Evolutionary conservation across 2,797 vertebrate species (phyloP).

Genomic region (Limnodromus scolopaceus): DNA sequence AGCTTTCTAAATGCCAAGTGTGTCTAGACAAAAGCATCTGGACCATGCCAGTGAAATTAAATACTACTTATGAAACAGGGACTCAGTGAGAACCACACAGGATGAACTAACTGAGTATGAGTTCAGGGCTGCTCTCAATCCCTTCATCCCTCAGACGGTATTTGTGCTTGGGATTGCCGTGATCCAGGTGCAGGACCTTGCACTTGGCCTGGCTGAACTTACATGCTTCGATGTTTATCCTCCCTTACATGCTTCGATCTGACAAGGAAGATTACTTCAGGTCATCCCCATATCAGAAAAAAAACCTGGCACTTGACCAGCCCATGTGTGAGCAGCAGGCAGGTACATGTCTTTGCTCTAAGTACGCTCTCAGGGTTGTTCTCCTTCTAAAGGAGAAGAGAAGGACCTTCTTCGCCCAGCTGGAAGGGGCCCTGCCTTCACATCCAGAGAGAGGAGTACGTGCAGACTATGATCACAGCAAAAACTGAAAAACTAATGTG

Average conservation of each 20-base stretch:
- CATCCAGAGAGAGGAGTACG: background rate
- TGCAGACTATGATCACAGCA: background rate
- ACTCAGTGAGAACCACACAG: background rate
- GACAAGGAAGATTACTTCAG: background rate
- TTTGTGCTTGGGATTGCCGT: no score
- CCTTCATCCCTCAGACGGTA: no score
- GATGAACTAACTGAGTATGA: background rate
- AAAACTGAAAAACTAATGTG: background rate
- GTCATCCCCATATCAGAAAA: background rate
- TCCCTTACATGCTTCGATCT: background rate
- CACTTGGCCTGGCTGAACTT: no score
- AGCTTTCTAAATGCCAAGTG: background rate
- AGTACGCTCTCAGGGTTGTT: background rate
- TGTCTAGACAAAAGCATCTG: background rate
- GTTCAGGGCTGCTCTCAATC: no score
- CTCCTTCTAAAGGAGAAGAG: background rate
- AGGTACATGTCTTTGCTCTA: background rate
- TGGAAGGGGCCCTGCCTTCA: background rate
- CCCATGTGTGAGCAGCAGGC: background rate
- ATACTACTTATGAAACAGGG: background rate
- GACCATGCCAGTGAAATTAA: background rate
- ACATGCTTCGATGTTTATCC: no score
- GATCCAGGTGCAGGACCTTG: no score
- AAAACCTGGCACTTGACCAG: background rate
- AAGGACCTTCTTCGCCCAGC: background rate